phyloP scores from a whole-genome alignment of 2,797 vertebrate species.

The Clarias laeviceps region DNA sequence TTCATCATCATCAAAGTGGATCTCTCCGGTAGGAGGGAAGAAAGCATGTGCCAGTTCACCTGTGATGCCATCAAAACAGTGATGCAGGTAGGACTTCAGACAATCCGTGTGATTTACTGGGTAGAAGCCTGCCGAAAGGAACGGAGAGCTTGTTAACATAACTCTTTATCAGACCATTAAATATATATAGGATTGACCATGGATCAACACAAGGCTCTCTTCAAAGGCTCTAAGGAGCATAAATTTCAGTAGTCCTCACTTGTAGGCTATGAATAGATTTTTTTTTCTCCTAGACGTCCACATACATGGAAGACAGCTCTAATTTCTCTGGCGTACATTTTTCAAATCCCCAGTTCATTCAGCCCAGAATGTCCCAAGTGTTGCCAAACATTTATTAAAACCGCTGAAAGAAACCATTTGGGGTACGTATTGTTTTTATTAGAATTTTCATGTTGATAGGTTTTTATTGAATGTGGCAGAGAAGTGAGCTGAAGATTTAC shows the following conservation, averaged over 20 bases:
- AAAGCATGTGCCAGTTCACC: conserved; percentile 96
- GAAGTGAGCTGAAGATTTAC: background rate
- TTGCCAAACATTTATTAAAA: conserved; percentile 27
- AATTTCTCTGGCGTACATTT: conserved; percentile 23
- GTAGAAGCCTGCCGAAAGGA: conserved; percentile 87
- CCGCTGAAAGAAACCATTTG: conserved; percentile 4
- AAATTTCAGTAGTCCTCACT: conserved; percentile 42
- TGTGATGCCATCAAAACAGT: conserved; percentile 95
- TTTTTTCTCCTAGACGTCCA: conserved; percentile 8
- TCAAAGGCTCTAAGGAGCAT: conserved; percentile 10
- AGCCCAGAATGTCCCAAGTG: background rate
- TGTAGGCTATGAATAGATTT: conserved; percentile 49
- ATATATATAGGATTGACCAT: background rate
- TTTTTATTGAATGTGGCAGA: conserved; percentile 6
- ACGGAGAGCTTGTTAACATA: background rate
- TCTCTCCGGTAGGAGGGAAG: conserved; percentile 92
- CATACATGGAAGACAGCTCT: background rate
- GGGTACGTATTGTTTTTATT: conserved; percentile 31
- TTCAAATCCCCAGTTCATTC: conserved; percentile 13
- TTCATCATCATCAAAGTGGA: conserved; percentile 95
- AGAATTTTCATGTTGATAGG: background rate
- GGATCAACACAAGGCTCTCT: conserved; percentile 18
- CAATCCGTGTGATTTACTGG: conserved; percentile 94
- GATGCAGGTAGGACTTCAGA: conserved; percentile 86
- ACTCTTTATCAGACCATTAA: background rate